A percentile compares a stretch with the other conserved stretches of the same genome.
Evolutionary conservation across 2,888 invertebrate genomes (phyloP).

Genomic region (Liopterus haemorrhoidalis): DNA sequence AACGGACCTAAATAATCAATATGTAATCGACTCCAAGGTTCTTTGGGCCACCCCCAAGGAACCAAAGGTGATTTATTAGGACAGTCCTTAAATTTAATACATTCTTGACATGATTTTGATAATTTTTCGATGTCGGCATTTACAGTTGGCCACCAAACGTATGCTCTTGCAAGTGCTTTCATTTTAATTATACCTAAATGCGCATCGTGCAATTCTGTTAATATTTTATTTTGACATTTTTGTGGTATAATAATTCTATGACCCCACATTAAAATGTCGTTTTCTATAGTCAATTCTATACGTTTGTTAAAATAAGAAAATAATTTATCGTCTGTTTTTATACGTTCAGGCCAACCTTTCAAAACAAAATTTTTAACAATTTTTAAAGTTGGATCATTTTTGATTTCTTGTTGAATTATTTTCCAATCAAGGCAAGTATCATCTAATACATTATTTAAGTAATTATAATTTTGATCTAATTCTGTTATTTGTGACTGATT

Average conservation of each 20-base stretch:
- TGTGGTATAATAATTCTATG: neutral
- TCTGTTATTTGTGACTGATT: conserved; percentile 10
- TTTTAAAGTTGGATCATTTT: neutral
- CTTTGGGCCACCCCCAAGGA: conserved; percentile 27
- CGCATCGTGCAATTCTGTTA: conserved; percentile 18
- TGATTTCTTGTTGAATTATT: neutral
- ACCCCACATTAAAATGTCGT: neutral
- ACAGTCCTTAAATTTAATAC: conserved; percentile 16
- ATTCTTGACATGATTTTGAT: conserved; percentile 15
- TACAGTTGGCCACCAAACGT: conserved; percentile 26
- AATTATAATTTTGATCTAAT: too few relatives aligned
- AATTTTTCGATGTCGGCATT: conserved; percentile 17
- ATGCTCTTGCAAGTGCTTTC: too few relatives aligned
- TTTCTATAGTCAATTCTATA: neutral
- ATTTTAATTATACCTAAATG: too few relatives aligned
- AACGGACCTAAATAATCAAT: conserved; percentile 28
- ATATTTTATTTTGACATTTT: conserved; percentile 1
- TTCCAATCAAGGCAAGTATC: too few relatives aligned
- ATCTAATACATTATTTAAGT: too few relatives aligned
- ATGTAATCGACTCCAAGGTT: conserved; percentile 28
- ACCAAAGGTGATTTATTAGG: conserved; percentile 16
- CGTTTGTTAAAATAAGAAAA: conserved; percentile 1
- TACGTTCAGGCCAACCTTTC: conserved; percentile 1
- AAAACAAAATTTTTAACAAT: conserved; percentile 2
- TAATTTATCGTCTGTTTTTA: neutral